Evolutionary conservation across 2,888 invertebrate genomes (phyloP).

Genomic region (Chalcosyrphus nemorum): DNA sequence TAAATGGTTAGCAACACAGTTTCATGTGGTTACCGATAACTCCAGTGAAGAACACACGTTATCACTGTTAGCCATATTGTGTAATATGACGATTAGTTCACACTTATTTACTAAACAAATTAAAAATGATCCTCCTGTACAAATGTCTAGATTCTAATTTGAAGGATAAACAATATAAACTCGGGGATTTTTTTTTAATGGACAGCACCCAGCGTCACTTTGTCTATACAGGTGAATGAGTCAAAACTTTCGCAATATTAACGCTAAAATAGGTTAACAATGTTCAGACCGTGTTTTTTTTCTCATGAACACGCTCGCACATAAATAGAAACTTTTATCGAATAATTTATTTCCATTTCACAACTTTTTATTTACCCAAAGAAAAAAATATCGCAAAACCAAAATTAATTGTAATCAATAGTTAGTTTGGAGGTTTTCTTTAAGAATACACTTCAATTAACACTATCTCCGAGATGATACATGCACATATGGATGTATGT

Average conservation of each 20-base stretch:
- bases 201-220: neutral
- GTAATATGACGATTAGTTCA: too few species aligned
- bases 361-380: slow-evolving; percentile 40
- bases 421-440: neutral
- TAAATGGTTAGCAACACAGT: too few species aligned
- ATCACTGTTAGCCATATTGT: too few species aligned
- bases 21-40: too few species aligned
- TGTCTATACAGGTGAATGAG: neutral
- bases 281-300: neutral
- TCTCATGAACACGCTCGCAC: neutral
- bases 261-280: neutral
- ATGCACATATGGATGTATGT: too few species aligned
- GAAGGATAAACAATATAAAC: neutral
- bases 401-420: neutral
- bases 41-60: too few species aligned
- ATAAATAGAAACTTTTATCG: slow-evolving; percentile 28
- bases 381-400: slow-evolving; percentile 7
- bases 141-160: too few species aligned
- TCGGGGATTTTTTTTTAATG: neutral
- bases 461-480: too few species aligned
- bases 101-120: too few species aligned
- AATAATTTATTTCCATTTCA: slow-evolving; percentile 8
- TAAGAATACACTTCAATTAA: slow-evolving; percentile 12
- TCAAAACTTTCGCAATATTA: neutral
- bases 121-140: too few species aligned